These are phyloP conservation scores for Verasper variegatus DNA, from an alignment of 2,113 vertebrate genomes.

Conservation along the genomic window DNA sequence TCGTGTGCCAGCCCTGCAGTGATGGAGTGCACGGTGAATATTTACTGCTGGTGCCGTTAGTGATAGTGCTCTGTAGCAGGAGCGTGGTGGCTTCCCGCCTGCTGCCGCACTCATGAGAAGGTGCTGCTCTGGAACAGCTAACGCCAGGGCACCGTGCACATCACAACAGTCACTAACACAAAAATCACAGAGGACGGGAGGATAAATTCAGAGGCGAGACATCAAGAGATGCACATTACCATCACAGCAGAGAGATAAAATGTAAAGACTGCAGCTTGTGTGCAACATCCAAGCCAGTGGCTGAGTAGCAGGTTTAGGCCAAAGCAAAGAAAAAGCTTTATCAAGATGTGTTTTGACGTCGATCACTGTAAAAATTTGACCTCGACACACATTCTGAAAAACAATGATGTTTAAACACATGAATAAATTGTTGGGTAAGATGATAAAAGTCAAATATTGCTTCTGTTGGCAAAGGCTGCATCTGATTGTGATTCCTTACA, in stretches of 20 bases:
- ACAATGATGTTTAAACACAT: not conserved
- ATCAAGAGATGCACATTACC: constrained; percentile 7
- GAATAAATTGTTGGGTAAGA: no score
- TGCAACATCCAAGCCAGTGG: not conserved
- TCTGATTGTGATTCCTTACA: no score
- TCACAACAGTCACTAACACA: constrained; percentile 16
- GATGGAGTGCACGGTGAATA: constrained; percentile 41
- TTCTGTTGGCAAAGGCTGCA: not conserved
- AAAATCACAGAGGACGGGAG: constrained; percentile 9
- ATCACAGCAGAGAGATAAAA: no score
- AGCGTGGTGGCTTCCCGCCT: not conserved
- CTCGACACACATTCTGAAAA: not conserved
- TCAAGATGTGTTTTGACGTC: not conserved
- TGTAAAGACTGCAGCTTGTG: no score
- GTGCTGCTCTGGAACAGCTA: constrained; percentile 11
- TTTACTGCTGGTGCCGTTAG: constrained; percentile 36
- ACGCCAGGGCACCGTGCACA: constrained; percentile 25
- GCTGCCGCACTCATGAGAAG: constrained; percentile 19
- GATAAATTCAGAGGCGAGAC: not conserved
- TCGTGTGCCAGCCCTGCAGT: constrained; percentile 30
- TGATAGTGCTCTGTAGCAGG: constrained; percentile 10
- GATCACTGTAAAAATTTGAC: not conserved
- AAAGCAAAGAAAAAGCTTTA: not conserved
- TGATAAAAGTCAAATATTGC: not conserved
- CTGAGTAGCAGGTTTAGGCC: not conserved